phyloP scores from a whole-genome alignment of 2,797 vertebrate species.

The Chromis chromis region DNA sequence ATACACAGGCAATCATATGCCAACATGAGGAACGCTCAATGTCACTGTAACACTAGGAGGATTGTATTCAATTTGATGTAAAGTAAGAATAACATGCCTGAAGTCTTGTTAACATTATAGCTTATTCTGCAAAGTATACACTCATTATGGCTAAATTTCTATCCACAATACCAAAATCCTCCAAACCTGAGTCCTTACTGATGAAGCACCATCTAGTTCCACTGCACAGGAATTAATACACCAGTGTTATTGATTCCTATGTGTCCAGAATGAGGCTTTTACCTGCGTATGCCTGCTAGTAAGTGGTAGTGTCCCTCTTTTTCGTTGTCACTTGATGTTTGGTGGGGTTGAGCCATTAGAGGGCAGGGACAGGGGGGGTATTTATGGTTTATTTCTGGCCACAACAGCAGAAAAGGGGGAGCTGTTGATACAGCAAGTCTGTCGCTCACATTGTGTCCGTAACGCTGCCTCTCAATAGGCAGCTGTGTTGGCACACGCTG shows the following conservation, averaged over 20 bases:
- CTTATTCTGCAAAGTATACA: not conserved
- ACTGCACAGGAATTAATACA: conserved; percentile 22
- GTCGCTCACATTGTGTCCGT: conserved; percentile 85
- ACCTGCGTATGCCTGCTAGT: conserved; percentile 76
- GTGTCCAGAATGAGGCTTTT: conserved; percentile 54
- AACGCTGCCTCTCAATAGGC: conserved; percentile 87
- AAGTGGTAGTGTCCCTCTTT: conserved; percentile 68
- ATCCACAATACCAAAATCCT: conserved; percentile 28
- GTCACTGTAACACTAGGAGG: conserved; percentile 1
- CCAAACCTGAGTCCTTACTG: conserved; percentile 29
- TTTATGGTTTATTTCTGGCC: conserved; percentile 89
- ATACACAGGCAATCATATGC: not conserved
- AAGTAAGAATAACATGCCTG: not conserved
- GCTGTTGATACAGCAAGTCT: conserved; percentile 90
- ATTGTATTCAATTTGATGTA: not conserved
- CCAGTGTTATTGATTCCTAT: not conserved
- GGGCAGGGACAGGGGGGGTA: conserved; percentile 77
- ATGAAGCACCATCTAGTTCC: conserved; percentile 33
- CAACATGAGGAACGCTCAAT: conserved; percentile 15
- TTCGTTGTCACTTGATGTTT: conserved; percentile 71
- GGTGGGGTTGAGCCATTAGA: conserved; percentile 77
- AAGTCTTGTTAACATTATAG: not conserved
- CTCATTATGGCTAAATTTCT: not conserved
- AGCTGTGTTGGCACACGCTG: conserved; percentile 80
- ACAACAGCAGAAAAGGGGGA: conserved; percentile 86